Conservation (phyloP, 2,888 invertebrate species). For the Apamea anceps region DNA sequence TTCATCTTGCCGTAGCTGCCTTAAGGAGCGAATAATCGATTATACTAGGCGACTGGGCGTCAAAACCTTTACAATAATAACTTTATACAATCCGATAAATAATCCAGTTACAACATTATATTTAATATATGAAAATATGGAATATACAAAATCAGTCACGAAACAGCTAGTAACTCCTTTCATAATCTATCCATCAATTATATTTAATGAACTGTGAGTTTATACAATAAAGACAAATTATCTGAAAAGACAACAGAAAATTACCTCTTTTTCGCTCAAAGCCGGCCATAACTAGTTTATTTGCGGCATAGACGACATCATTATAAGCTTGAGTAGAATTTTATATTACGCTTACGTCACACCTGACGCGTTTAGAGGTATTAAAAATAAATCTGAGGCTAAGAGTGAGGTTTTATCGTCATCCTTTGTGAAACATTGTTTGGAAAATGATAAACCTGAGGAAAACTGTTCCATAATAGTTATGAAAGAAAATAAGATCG, state of each 20-base stretch:
- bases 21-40: constrained; percentile 55
- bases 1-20: constrained; percentile 30
- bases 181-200: constrained; percentile 54
- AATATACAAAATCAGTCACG: constrained; percentile 8
- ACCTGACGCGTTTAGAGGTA: constrained; percentile 59
- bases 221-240: constrained; percentile 53
- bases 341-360: constrained; percentile 69
- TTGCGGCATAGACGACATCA: constrained; percentile 63
- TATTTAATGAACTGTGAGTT: constrained; percentile 53
- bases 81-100: constrained; percentile 29
- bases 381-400: constrained; percentile 60
- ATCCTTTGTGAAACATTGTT: constrained; percentile 50
- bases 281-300: constrained; percentile 61
- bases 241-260: constrained; percentile 58
- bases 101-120: constrained; percentile 23
- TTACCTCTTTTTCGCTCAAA: constrained; percentile 54
- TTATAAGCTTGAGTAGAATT: constrained; percentile 64
- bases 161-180: constrained; percentile 29
- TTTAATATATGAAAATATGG: constrained; percentile 4
- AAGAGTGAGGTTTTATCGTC: constrained; percentile 51
- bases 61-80: constrained; percentile 49
- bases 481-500: background rate
- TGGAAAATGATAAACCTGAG: constrained; percentile 19
- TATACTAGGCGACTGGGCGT: constrained; percentile 39
- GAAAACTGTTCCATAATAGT: constrained; percentile 9